Percentiles rank a stretch among this genome's conserved stretches.
Conservation (phyloP, 2,113 vertebrate genomes). For the Nibea coibor region DNA sequence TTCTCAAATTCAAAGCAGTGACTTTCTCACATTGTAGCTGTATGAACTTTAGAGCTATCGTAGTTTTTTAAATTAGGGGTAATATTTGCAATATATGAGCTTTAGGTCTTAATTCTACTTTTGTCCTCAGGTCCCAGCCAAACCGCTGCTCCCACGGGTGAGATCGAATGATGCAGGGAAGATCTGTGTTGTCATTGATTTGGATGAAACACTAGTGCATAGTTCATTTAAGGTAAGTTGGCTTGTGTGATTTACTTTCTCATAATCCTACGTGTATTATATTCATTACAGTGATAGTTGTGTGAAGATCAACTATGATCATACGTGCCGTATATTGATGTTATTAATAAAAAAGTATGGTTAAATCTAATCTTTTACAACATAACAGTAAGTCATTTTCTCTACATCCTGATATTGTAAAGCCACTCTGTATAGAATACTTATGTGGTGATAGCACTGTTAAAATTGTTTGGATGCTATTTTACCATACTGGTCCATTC, state of each 20-base stretch:
- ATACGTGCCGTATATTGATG: background rate
- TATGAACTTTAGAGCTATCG: background rate
- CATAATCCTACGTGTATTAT: background rate
- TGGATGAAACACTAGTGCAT: slow-evolving; percentile 88
- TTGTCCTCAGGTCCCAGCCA: slow-evolving; percentile 71
- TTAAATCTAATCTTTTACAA: background rate
- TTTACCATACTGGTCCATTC: too few relatives aligned
- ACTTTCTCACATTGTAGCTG: background rate
- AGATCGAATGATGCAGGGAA: slow-evolving; percentile 81
- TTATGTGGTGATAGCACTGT: background rate
- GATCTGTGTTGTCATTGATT: slow-evolving; percentile 87
- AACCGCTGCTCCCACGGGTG: slow-evolving; percentile 81
- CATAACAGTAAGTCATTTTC: background rate
- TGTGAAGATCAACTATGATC: background rate
- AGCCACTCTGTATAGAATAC: too few relatives aligned
- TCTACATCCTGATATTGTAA: background rate
- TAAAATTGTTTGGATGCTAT: background rate
- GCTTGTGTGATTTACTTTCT: background rate
- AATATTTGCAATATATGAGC: background rate
- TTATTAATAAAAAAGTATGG: background rate
- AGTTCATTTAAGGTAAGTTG: slow-evolving; percentile 87
- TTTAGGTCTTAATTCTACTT: slow-evolving; percentile 8
- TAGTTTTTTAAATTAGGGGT: background rate
- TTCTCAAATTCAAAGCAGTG: background rate
- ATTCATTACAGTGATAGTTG: background rate